Percentiles rank a stretch among this genome's conserved stretches.
phyloP scores from a whole-genome alignment of 2,888 invertebrate species.

The Ctenicera cuprea region DNA sequence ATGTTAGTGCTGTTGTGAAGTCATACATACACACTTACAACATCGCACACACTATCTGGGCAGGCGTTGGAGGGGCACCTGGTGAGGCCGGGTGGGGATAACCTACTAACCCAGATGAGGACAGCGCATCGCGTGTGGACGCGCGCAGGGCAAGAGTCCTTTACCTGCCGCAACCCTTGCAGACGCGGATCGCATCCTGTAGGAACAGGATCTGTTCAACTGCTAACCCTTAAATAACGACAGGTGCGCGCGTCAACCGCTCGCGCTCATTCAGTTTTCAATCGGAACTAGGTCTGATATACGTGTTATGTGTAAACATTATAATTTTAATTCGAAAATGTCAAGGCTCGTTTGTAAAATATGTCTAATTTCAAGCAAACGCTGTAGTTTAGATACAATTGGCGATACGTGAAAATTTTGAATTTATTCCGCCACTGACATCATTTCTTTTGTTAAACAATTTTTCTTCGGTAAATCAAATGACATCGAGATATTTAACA shows the following conservation, averaged over 20 bases:
- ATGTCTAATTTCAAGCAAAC: background rate
- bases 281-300: constrained; percentile 6
- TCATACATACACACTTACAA: constrained; percentile 69
- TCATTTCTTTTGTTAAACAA: too few relatives aligned
- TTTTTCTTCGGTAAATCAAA: too few relatives aligned
- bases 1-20: constrained; percentile 81
- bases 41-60: constrained; percentile 66
- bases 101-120: constrained; percentile 91
- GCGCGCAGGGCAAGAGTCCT: constrained; percentile 72
- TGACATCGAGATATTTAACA: too few relatives aligned
- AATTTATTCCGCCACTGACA: too few relatives aligned
- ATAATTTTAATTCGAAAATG: constrained; percentile 14
- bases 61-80: constrained; percentile 59
- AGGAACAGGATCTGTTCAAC: background rate
- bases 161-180: constrained; percentile 61
- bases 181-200: constrained; percentile 31
- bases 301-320: background rate
- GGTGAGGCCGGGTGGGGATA: constrained; percentile 77
- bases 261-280: constrained; percentile 8
- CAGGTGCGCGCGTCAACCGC: constrained; percentile 13
- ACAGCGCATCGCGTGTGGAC: constrained; percentile 78
- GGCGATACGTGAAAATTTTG: background rate
- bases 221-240: background rate
- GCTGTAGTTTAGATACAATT: background rate
- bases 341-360: constrained; percentile 10